These are phyloP conservation scores for Cerastoderma edule DNA, from an alignment of 2,888 invertebrate species.

Conservation along the genomic window DNA sequence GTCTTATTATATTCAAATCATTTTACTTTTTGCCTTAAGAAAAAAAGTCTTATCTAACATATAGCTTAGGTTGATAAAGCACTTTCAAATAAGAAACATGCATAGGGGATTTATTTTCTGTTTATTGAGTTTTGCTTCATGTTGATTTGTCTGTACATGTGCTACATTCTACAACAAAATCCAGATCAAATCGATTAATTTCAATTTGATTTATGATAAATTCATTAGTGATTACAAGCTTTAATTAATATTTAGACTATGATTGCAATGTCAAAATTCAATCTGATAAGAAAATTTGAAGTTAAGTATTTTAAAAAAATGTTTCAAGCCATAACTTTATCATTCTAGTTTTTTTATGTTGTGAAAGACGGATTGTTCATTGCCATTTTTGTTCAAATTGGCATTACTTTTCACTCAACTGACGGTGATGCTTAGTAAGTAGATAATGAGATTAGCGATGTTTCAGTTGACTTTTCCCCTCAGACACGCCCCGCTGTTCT, in stretches of 20 bases:
- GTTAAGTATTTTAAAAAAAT: background rate
- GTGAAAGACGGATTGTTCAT: background rate
- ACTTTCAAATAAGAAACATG: too few species aligned
- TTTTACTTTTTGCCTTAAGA: too few species aligned
- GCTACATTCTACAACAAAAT: too few species aligned
- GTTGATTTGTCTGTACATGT: too few species aligned
- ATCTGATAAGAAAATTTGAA: background rate
- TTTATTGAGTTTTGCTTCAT: too few species aligned
- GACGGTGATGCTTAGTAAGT: too few species aligned
- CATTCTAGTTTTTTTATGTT: background rate
- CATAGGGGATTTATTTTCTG: too few species aligned
- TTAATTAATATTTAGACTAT: too few species aligned
- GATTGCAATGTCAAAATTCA: background rate
- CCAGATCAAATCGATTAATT: background rate
- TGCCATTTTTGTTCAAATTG: background rate
- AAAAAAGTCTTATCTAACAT: too few species aligned
- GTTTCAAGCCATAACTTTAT: background rate
- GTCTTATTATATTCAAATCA: too few species aligned
- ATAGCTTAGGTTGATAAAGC: too few species aligned
- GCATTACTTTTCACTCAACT: too few species aligned
- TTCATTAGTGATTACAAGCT: background rate
- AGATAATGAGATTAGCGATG: background rate
- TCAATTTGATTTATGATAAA: background rate
- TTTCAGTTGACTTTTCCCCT: conserved; percentile 39
- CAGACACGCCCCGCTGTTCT: conserved; percentile 48